Conservation (phyloP, 2,888 invertebrate species). For the Odontothrips loti region DNA sequence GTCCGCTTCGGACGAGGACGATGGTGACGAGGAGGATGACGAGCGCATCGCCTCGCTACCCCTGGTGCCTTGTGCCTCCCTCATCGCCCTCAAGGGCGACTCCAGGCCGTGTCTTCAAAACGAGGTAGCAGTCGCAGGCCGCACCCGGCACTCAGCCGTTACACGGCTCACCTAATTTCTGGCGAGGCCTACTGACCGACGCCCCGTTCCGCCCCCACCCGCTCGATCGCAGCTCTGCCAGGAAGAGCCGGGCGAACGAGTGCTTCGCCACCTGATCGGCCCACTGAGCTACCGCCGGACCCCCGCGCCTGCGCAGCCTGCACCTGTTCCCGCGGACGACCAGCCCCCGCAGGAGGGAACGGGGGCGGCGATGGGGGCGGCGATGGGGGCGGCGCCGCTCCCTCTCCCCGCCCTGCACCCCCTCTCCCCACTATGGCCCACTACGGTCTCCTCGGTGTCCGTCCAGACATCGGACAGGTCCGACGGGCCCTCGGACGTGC, state of each 20-base stretch:
- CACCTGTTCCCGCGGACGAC: background rate
- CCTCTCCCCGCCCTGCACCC: background rate
- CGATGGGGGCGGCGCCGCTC: background rate
- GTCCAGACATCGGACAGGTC: background rate
- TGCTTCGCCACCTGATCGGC: background rate
- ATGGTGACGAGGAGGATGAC: background rate
- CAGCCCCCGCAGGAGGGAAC: background rate
- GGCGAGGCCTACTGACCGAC: too few relatives aligned
- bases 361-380: too few relatives aligned
- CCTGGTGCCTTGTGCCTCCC: background rate
- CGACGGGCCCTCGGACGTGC: background rate
- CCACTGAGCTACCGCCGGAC: background rate
- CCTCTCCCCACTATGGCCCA: background rate
- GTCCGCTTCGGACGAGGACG: background rate
- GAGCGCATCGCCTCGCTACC: background rate
- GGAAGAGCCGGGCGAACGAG: background rate
- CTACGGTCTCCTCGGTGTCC: background rate
- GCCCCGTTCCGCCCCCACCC: too few relatives aligned
- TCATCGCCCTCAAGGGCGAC: conserved; percentile 5
- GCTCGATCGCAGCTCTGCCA: background rate
- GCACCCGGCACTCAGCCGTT: too few relatives aligned
- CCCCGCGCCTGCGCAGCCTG: background rate
- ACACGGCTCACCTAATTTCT: too few relatives aligned
- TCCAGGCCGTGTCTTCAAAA: background rate
- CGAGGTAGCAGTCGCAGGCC: too few relatives aligned